phyloP scores from a whole-genome alignment of 2,797 vertebrate genomes.

The Siniperca scherzeri region DNA sequence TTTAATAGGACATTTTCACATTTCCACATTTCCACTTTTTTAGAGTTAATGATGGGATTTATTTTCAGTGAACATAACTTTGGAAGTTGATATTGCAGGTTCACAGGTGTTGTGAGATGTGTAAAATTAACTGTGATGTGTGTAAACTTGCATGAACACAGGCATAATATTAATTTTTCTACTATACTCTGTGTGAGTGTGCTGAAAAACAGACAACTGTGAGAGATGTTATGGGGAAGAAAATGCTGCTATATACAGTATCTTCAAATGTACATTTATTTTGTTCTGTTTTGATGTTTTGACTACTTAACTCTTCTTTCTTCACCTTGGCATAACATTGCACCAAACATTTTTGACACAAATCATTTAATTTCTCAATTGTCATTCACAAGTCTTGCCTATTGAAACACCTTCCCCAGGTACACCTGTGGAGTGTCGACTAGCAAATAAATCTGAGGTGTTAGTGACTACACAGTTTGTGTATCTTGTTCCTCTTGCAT shows the following conservation, averaged over 20 bases:
- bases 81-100: not conserved
- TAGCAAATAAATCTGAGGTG: not conserved
- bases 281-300: not conserved
- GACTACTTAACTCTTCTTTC: not conserved
- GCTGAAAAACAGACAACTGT: conserved; percentile 4
- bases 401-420: not conserved
- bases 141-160: not conserved
- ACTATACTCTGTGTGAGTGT: not conserved
- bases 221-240: not conserved
- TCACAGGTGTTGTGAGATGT: not conserved
- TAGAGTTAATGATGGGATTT: not conserved
- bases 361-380: not conserved
- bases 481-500: not conserved
- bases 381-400: not conserved
- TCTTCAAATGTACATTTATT: not conserved
- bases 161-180: not conserved
- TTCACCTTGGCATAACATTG: not conserved
- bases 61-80: too few species aligned
- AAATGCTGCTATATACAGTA: not conserved
- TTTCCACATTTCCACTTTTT: too few species aligned
- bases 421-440: not conserved
- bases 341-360: not conserved
- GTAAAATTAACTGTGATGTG: conserved; percentile 9
- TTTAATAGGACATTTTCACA: not conserved
- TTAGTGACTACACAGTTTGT: not conserved